Conservation (phyloP, 2,113 vertebrate genomes). For the Stegastes partitus region DNA sequence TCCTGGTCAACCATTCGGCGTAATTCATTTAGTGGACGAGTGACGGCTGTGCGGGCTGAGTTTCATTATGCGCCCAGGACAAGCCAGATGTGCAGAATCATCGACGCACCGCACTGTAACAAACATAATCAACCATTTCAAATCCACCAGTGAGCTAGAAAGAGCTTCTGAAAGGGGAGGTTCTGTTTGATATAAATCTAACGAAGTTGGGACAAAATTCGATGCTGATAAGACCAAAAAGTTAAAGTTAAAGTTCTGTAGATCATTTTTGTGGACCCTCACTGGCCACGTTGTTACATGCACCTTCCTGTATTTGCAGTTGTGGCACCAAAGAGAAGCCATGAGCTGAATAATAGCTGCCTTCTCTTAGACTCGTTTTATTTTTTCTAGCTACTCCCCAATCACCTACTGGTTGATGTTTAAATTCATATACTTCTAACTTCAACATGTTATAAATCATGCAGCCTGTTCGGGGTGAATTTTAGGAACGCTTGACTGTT, state of each 20-base stretch:
- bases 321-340: too few species aligned
- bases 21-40: conserved; percentile 61
- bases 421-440: too few species aligned
- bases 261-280: not conserved
- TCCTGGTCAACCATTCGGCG: conserved; percentile 44
- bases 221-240: not conserved
- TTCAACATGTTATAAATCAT: too few species aligned
- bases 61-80: conserved; percentile 48
- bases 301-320: too few species aligned
- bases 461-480: not conserved
- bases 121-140: conserved; percentile 66
- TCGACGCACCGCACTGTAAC: conserved; percentile 38
- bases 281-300: not conserved
- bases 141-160: conserved; percentile 69
- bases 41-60: conserved; percentile 44
- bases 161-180: conserved; percentile 23
- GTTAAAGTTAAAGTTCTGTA: not conserved
- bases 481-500: not conserved
- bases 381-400: too few species aligned
- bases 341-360: too few species aligned
- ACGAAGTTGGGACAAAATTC: conserved; percentile 1
- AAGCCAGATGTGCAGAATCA: conserved; percentile 63
- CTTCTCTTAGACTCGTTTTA: too few species aligned
- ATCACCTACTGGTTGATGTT: too few species aligned
- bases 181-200: conserved; percentile 20